Evolutionary conservation across 2,113 vertebrate species (phyloP).

Genomic region (Oncorhynchus kisutch): DNA sequence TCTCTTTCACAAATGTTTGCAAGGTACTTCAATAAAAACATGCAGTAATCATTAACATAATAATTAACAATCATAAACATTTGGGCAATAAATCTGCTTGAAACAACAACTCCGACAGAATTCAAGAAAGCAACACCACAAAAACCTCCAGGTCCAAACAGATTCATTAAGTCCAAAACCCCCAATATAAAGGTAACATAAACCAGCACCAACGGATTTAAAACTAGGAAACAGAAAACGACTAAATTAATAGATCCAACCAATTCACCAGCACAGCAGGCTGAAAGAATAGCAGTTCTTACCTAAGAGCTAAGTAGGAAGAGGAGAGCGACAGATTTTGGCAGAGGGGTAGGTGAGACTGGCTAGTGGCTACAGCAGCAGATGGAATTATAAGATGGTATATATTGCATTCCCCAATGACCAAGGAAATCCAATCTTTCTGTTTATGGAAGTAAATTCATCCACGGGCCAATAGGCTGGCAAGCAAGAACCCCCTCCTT

Average conservation of each 20-base stretch:
- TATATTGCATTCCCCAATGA: constrained; percentile 85
- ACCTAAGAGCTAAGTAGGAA: constrained; percentile 56
- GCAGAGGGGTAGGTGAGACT: constrained; percentile 39
- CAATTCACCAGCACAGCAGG: neutral
- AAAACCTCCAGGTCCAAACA: too few relatives aligned
- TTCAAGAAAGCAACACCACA: neutral
- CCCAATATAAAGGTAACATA: too few relatives aligned
- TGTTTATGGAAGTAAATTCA: constrained; percentile 87
- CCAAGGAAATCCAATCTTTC: constrained; percentile 76
- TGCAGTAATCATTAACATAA: neutral
- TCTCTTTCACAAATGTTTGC: neutral
- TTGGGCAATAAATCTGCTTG: neutral
- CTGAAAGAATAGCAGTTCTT: constrained; percentile 26
- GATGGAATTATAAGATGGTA: constrained; percentile 73
- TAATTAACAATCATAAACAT: too few relatives aligned
- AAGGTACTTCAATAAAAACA: neutral
- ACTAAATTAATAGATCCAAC: neutral
- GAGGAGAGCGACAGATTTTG: constrained; percentile 44
- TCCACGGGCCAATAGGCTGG: constrained; percentile 85
- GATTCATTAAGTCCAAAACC: too few relatives aligned
- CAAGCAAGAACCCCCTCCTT: constrained; percentile 63
- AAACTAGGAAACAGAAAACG: neutral
- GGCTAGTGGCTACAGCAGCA: constrained; percentile 44
- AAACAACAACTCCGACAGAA: neutral
- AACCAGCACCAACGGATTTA: constrained; percentile 4